phyloP scores from a whole-genome alignment of 1,140 invertebrate species.

The Pogonognathellus flavescens region DNA sequence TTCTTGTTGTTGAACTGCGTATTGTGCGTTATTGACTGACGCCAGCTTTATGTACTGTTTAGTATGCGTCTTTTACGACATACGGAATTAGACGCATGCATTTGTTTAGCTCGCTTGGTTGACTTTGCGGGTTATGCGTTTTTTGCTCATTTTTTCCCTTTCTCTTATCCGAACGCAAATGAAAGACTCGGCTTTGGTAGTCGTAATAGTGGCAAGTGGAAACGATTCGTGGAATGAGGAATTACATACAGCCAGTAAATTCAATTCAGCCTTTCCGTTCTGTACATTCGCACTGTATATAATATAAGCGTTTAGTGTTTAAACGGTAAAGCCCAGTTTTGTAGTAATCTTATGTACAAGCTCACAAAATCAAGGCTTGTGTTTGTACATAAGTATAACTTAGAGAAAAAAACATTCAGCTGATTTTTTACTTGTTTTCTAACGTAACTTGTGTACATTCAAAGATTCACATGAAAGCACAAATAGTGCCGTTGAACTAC shows the following conservation, averaged over 20 bases:
- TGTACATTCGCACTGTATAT: not conserved
- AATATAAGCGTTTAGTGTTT: not conserved
- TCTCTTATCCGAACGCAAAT: not conserved
- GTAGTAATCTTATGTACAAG: not conserved
- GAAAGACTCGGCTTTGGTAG: not conserved
- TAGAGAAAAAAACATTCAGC: conserved; percentile 13
- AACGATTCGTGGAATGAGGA: conserved; percentile 43
- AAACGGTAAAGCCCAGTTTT: not conserved
- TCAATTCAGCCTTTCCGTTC: not conserved
- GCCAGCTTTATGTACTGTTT: not conserved
- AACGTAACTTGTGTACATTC: not conserved
- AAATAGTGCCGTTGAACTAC: conserved; percentile 24
- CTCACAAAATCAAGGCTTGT: conserved; percentile 2
- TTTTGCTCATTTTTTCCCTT: conserved; percentile 17
- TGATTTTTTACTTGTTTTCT: conserved; percentile 24
- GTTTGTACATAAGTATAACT: not conserved
- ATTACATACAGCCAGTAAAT: conserved; percentile 27
- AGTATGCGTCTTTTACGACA: not conserved
- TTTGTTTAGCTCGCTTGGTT: conserved; percentile 31
- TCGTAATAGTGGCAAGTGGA: not conserved
- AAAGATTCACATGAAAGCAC: not conserved
- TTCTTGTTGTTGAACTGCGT: too few species aligned
- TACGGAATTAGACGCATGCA: conserved; percentile 26
- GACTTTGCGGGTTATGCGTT: conserved; percentile 33
- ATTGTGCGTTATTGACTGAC: not conserved